These are phyloP conservation scores for Phyllopteryx taeniolatus DNA, from an alignment of 2,113 vertebrate genomes.

Conservation along the genomic window DNA sequence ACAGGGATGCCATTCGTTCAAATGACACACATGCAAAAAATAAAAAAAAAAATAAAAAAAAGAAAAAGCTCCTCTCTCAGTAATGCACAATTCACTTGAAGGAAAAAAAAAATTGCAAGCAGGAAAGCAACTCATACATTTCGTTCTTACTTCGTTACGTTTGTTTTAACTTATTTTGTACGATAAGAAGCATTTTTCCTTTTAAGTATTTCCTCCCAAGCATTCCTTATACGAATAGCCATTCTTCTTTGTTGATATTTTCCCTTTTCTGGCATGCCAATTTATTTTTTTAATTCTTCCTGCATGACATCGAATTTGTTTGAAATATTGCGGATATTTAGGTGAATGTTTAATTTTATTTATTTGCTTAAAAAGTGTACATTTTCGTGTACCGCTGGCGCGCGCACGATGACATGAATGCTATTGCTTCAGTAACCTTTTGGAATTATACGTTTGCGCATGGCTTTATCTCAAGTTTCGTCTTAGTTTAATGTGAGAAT, in stretches of 20 bases:
- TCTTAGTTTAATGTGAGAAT: conserved; percentile 60
- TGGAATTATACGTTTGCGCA: conserved; percentile 60
- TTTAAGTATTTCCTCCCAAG: conserved; percentile 47
- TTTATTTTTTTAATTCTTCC: conserved; percentile 60
- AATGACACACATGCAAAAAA: conserved; percentile 19
- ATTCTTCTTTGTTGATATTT: conserved; percentile 60
- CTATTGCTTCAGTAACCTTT: background rate
- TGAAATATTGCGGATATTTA: conserved; percentile 35
- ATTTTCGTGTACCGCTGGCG: conserved; percentile 47
- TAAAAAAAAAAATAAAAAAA: conserved; percentile 2
- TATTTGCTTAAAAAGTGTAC: conserved; percentile 64
- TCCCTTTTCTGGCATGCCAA: conserved; percentile 59
- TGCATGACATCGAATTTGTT: conserved; percentile 59
- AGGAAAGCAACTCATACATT: conserved; percentile 18
- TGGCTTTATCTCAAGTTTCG: conserved; percentile 57
- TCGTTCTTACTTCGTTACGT: conserved; percentile 35
- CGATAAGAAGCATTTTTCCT: conserved; percentile 50
- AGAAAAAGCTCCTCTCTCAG: background rate
- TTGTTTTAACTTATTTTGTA: conserved; percentile 73
- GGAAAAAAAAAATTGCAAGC: conserved; percentile 46
- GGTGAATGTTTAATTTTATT: conserved; percentile 45
- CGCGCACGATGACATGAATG: conserved; percentile 5
- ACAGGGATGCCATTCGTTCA: conserved; percentile 27
- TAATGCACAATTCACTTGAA: conserved; percentile 53
- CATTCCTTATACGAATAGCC: conserved; percentile 47